A percentile compares a stretch with the other conserved stretches of the same genome.
Conservation (phyloP, 1,140 invertebrate species). For the Zaprionus capensis region DNA sequence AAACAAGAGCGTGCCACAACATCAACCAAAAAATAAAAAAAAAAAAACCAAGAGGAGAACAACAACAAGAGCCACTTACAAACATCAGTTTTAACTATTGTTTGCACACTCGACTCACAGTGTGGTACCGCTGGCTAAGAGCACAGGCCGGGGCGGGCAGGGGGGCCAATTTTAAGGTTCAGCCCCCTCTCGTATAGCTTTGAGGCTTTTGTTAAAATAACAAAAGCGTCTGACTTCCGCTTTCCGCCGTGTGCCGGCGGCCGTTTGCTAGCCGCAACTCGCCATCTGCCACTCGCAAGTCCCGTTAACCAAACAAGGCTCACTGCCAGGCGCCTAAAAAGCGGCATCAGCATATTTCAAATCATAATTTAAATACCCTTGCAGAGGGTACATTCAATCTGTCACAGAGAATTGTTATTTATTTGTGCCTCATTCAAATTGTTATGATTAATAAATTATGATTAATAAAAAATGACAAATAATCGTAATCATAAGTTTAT, state of each 20-base stretch:
- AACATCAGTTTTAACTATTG: conserved; percentile 83
- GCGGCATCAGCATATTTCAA: conserved; percentile 56
- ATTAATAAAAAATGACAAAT: not conserved
- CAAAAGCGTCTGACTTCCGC: conserved; percentile 49
- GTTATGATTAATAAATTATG: not conserved
- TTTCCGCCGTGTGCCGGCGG: not conserved
- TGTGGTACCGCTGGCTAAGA: not conserved
- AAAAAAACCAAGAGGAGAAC: conserved; percentile 21
- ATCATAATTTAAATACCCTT: conserved; percentile 75
- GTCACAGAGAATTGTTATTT: not conserved
- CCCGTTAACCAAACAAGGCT: conserved; percentile 73
- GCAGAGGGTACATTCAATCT: conserved; percentile 43
- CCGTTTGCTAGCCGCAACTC: not conserved
- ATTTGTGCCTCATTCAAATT: too few species aligned
- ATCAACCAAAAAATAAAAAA: conserved; percentile 37
- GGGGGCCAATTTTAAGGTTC: conserved; percentile 64
- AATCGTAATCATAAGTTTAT: not conserved
- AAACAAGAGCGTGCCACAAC: conserved; percentile 37
- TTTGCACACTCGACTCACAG: conserved; percentile 68
- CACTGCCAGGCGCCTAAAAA: conserved; percentile 67
- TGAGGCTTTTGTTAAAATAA: conserved; percentile 70
- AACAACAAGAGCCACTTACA: conserved; percentile 63
- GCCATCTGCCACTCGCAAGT: conserved; percentile 29
- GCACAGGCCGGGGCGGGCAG: not conserved
- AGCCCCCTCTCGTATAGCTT: conserved; percentile 34